Base-by-base conservation (phyloP, 2,113 vertebrate species). In the Larimichthys polyactis region DNA sequence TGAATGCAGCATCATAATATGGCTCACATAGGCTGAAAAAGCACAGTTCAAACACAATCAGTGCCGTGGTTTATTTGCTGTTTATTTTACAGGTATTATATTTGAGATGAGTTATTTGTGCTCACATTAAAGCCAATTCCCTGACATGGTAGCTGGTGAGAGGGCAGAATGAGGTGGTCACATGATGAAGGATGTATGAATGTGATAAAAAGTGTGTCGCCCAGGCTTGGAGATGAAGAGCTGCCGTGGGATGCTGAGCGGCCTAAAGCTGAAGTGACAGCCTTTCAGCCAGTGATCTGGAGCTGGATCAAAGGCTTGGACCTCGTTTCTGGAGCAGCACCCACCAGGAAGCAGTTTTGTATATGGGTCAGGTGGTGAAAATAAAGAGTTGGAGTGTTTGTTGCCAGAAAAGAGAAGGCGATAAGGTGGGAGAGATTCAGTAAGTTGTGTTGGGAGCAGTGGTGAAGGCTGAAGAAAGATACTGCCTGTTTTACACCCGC, bases 281-380 rank as follows among this genome's bases (percentile, higher is more conserved):
- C 78, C 90, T 93, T 88, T 90, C 91, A 89, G 90, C 87, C 85
- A 84, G 83, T 71, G 84, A 91, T 94, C 90, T 95, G 95, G 93
- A 92, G 80, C 85, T 55, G 71, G 82, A 94, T 95, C 92, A 95
- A 94, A 95, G 93, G 82, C 87, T 89, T 91, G 91, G 89, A 85
- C 81, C 83, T 83, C 62, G 78, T 95, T 95, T 94, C 85, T 94
- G 92, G 94, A 94, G 94, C 94, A 93, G 78, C 87, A 93, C 93
- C 91, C 94, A 89, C 92, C 87, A 94, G 94, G 93, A 95, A 92
- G 79, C 78, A 44, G 84, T 87, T 92, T 86, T 91, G 89, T 93
- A 94, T 94, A 70, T 95, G 93, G 94, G 95, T 95, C 95, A 95
- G 87, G 90, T 91, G 82, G 80, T 87, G 82, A 76, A 90, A 87